Evolutionary conservation across 35 echinoderm and acorn worm species (phyloP), one percentile per base, ranked within the genome.

Genomic region (Acanthaster planci): DNA sequence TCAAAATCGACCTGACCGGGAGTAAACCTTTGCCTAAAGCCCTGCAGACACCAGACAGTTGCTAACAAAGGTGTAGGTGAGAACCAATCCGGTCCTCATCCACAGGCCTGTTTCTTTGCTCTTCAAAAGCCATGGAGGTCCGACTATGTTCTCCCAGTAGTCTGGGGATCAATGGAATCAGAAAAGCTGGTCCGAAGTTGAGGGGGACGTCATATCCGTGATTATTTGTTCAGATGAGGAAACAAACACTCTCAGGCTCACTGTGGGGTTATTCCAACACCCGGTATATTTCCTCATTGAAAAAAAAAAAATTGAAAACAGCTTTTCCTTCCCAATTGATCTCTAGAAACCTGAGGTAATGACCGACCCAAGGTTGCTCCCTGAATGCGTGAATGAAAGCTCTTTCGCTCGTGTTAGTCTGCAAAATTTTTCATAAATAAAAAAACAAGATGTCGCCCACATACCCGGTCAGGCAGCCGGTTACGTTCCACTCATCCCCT

Each of bases 401-500:
- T 29, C 64, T 72, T 72, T 72, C 64, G 34, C 19, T 72, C 64
- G 29, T 72, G 64, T 72, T 72, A 72, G 64, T 72, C 64, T 72
- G 64, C 26, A 72, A 47, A 6, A 47, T 47, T 47, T 6, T 6
- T 47, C 4, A 47, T 47, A 47, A 47, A 47, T 47, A 47, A 47
- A 47, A 47, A 72, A 29, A 72, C 10, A 72, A 27, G 64, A 72
- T 72, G 64, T 72, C 64, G 64, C 64, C 64, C 64, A 72, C 64
- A 72, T 72, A 72, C 23, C 64, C 64, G 64, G 64, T 72, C 64
- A 72, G 64, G 64, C 64, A 72, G 64, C 64, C 64, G 23, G 64
- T 26, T 26, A 34, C 34, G 64, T 34, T 72, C 64, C 34, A 72
- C 64, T 72, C 64, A 72, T 31, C 64, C 34, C 21, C 64, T 26